phyloP scores from a whole-genome alignment of 2,888 invertebrate genomes.

The Panzeria rudis region DNA sequence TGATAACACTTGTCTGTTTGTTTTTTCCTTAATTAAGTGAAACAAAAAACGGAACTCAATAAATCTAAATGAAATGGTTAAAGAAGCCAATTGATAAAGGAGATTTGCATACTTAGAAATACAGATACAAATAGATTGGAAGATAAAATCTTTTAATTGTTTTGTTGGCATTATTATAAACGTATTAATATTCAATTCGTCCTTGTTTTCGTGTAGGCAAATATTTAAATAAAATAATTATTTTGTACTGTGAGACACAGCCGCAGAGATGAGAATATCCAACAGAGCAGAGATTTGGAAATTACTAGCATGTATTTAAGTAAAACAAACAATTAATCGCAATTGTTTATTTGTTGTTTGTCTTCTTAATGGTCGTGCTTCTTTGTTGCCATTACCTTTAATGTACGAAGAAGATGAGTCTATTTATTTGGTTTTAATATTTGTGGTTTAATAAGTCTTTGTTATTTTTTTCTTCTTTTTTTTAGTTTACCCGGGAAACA shows the following conservation, averaged over 20 bases:
- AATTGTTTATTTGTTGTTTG: neutral
- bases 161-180: conserved; percentile 2
- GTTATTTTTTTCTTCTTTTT: neutral
- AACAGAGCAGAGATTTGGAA: neutral
- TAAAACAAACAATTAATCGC: conserved; percentile 10
- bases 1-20: conserved; percentile 44
- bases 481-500: conserved; percentile 16
- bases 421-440: conserved; percentile 19
- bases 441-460: conserved; percentile 21
- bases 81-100: neutral
- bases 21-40: conserved; percentile 49
- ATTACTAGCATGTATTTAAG: conserved; percentile 2
- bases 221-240: conserved; percentile 33
- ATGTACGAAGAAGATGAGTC: neutral
- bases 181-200: conserved; percentile 2
- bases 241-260: neutral
- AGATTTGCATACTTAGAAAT: too few relatives aligned
- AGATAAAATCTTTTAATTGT: neutral
- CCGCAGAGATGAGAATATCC: neutral
- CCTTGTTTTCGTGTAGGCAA: conserved; percentile 32
- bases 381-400: conserved; percentile 3
- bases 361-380: neutral
- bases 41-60: conserved; percentile 2
- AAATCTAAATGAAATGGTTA: neutral
- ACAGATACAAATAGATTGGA: neutral